Evolutionary conservation across 2,888 invertebrate genomes (phyloP), one percentile per base, ranked within the genome.

Genomic region (Lasioglossum zephyrum): DNA sequence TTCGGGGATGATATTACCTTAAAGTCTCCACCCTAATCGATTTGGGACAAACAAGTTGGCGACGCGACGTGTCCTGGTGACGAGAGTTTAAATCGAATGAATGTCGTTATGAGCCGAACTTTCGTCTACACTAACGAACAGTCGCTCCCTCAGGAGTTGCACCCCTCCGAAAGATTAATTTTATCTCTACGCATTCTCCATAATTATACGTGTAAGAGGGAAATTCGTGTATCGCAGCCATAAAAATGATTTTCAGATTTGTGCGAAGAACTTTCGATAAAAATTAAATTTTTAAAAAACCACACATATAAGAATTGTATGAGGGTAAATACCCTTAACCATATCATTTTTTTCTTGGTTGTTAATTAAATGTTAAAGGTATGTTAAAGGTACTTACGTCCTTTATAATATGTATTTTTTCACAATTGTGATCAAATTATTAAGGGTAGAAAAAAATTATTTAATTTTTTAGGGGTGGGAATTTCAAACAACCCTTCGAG

Each of bases 11-110:
- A 78, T 73, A 53, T 82, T 66, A 82, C 53, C 49, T 70, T 53
- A 66, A 73, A 66, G 72, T 81, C 49, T 2, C 18, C 73, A 73
- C 77, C 78, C 73, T 78, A 73, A 78, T 81, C 77, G 81, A 81
- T 81, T 77, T 78, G 49, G 41, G 31, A 63, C 36, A 78, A 77
- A 81, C 72, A 78, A 78, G 41, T 73, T 60, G 73, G 22, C 13
- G 81, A 47, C 47, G 47, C 47, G 47, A 63, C 60, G 57, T 47
- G 57, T 47, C 57, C 3, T 31, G 9, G 6, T 18, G 26, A 41
- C 60, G 9, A 6, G 69, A 49, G 16, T n/a, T 57, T 18, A 26
- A 77, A 41, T 78, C 44, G 57, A 77, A 66, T 31, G 77, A 73
- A 73, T 6, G 13, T 36, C 44, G 16, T 18, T 4, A 16, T 16